Evolutionary conservation across 2,797 vertebrate species (phyloP).

Genomic region (Macrochelys suwanniensis): DNA sequence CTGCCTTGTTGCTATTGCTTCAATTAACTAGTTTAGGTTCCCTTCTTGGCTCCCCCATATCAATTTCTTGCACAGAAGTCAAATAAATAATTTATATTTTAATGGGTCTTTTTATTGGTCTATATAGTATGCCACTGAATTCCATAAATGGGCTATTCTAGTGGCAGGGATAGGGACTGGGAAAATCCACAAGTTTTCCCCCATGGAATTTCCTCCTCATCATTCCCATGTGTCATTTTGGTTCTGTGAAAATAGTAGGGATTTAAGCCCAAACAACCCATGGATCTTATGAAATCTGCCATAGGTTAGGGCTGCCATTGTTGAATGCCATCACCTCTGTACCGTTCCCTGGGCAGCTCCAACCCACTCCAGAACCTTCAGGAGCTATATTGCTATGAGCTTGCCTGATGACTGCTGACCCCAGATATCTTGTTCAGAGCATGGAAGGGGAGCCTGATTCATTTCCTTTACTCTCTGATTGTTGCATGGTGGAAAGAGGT

Average conservation of each 20-base stretch:
- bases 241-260: slow-evolving; percentile 12
- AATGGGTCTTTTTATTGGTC: not conserved
- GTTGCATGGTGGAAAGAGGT: not conserved
- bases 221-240: slow-evolving; percentile 29
- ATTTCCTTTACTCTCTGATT: rapidly evolving
- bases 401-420: not conserved
- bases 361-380: not conserved
- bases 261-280: slow-evolving; percentile 29
- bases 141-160: slow-evolving; percentile 17
- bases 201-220: slow-evolving; percentile 19
- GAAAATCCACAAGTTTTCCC: slow-evolving; percentile 43
- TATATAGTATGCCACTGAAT: not conserved
- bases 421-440: not conserved
- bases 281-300: slow-evolving; percentile 6
- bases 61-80: not conserved
- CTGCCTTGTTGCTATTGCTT: slow-evolving; percentile 58
- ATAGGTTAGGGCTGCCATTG: not conserved
- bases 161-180: not conserved
- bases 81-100: not conserved
- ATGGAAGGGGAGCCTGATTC: not conserved
- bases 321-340: not conserved
- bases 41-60: slow-evolving; percentile 43
- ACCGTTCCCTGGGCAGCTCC: not conserved
- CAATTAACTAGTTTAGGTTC: slow-evolving; percentile 55
- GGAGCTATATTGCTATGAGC: not conserved